phyloP scores from a whole-genome alignment of 2,888 invertebrate genomes.

The Stenichneumon culpator region DNA sequence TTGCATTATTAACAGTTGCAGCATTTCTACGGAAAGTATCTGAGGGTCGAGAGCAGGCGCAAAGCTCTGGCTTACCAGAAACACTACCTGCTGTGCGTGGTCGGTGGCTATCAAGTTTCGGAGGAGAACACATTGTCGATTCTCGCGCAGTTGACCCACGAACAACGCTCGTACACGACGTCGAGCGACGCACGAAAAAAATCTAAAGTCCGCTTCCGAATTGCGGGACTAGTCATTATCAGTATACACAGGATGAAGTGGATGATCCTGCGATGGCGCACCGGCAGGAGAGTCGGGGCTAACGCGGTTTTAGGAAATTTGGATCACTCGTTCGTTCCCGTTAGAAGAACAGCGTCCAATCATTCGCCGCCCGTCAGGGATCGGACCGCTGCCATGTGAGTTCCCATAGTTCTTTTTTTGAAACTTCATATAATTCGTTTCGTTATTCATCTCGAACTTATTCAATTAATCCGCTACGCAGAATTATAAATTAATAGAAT shows the following conservation, averaged over 20 bases:
- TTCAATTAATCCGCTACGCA: not conserved
- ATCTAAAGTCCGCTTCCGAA: slow-evolving; percentile 84
- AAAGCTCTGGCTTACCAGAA: slow-evolving; percentile 97
- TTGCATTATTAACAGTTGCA: slow-evolving; percentile 84
- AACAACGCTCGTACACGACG: slow-evolving; percentile 75
- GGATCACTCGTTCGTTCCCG: slow-evolving; percentile 73
- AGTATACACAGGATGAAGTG: slow-evolving; percentile 89
- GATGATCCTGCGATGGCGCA: slow-evolving; percentile 88
- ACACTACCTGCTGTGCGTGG: slow-evolving; percentile 91
- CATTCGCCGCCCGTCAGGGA: slow-evolving; percentile 78
- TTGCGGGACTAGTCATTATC: slow-evolving; percentile 87
- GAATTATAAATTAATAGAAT: not conserved
- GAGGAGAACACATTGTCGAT: slow-evolving; percentile 85
- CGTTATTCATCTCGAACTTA: not conserved
- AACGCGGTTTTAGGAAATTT: slow-evolving; percentile 80
- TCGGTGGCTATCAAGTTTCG: slow-evolving; percentile 87
- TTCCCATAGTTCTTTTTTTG: not conserved
- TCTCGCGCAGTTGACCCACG: slow-evolving; percentile 84
- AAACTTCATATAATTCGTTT: not conserved
- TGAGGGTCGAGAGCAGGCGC: slow-evolving; percentile 93
- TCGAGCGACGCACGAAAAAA: slow-evolving; percentile 72
- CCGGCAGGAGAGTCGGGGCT: slow-evolving; percentile 87
- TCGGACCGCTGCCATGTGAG: slow-evolving; percentile 58
- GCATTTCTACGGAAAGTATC: slow-evolving; percentile 89
- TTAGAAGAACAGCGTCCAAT: slow-evolving; percentile 69